A percentile compares a stretch with the other conserved stretches of the same genome.
Evolutionary conservation across 2,797 vertebrate genomes (phyloP).

Genomic region (Peromyscus eremicus): DNA sequence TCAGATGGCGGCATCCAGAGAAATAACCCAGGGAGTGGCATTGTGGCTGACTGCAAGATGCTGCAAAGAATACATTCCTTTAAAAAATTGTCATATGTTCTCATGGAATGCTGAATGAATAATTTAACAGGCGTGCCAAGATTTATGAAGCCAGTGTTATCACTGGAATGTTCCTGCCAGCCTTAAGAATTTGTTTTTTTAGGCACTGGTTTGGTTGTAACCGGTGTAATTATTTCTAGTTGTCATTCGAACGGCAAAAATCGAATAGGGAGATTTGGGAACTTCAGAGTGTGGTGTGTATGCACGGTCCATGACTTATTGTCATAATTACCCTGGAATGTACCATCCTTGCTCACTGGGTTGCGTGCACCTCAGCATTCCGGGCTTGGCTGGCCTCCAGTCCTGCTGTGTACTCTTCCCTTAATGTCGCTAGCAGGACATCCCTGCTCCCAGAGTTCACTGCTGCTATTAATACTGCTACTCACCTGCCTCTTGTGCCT

Average conservation of each 20-base stretch:
- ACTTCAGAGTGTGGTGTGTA: background rate
- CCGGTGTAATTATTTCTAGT: conserved; percentile 72
- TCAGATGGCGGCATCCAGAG: conserved; percentile 87
- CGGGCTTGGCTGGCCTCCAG: background rate
- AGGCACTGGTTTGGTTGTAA: conserved; percentile 66
- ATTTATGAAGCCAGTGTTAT: conserved; percentile 86
- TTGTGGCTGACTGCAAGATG: conserved; percentile 83
- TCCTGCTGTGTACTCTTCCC: background rate
- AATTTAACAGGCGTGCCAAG: conserved; percentile 87
- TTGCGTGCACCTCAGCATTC: background rate
- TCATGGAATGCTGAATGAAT: conserved; percentile 86
- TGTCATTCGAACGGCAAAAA: background rate
- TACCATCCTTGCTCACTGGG: background rate
- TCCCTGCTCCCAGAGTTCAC: background rate
- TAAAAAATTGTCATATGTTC: conserved; percentile 84
- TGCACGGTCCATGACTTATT: background rate
- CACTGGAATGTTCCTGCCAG: conserved; percentile 84
- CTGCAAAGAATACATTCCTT: conserved; percentile 84
- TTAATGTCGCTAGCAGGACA: background rate
- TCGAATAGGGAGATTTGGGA: background rate
- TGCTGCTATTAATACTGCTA: background rate
- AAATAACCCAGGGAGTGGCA: conserved; percentile 85
- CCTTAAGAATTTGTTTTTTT: conserved; percentile 71
- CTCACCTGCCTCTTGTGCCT: background rate
- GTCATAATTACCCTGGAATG: background rate